Conservation (phyloP, 2,888 invertebrate genomes). For the Homarus gammarus region DNA sequence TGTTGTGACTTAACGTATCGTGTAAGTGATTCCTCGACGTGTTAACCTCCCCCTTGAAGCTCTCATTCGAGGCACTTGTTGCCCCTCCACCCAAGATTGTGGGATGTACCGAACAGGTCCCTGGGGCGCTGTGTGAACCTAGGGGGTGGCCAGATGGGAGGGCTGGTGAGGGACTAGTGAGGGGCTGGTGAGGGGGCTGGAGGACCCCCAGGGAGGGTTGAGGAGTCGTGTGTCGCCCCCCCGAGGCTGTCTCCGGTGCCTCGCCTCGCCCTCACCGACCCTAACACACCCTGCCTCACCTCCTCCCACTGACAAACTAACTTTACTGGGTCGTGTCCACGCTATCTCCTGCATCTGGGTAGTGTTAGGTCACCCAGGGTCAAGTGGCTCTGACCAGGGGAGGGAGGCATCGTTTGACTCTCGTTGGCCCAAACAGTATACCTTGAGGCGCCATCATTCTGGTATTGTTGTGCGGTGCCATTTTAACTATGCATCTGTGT, state of each 20-base stretch:
- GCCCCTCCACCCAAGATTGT: constrained; percentile 7
- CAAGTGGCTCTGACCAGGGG: constrained; percentile 24
- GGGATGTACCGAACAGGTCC: constrained; percentile 39
- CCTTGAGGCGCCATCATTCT: too few species aligned
- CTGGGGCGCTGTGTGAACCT: neutral
- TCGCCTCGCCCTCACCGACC: too few species aligned
- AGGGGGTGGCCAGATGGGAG: neutral
- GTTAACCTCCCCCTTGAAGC: too few species aligned
- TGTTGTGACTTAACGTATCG: too few species aligned
- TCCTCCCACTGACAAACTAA: constrained; percentile 34
- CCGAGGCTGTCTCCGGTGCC: neutral
- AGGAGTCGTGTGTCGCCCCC: constrained; percentile 29
- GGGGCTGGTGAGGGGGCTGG: neutral
- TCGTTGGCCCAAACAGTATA: too few species aligned
- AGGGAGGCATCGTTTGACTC: too few species aligned
- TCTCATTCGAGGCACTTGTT: constrained; percentile 15
- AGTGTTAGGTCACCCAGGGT: constrained; percentile 26
- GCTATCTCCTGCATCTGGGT: constrained; percentile 41
- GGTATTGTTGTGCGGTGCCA: too few species aligned
- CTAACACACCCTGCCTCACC: neutral
- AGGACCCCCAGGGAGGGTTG: neutral
- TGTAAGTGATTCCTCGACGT: too few species aligned
- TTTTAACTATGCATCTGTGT: too few species aligned
- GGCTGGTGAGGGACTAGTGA: neutral
- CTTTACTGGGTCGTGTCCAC: constrained; percentile 32